Conservation (phyloP, 2,888 invertebrate genomes). For the Caenorhabditis afra region DNA sequence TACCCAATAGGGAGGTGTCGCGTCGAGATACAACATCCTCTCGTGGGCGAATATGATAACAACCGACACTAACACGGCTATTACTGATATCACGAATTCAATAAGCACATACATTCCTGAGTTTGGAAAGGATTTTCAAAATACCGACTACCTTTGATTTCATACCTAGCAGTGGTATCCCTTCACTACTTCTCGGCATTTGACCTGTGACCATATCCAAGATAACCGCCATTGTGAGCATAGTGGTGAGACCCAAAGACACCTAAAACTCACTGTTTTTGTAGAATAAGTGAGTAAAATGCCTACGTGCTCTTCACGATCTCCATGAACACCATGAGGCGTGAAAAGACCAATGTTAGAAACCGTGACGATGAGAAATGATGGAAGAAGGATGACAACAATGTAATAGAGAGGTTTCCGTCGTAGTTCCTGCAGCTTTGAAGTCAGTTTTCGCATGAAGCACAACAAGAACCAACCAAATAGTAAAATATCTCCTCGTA, state of each 20-base stretch:
- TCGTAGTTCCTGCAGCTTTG: slow-evolving; percentile 59
- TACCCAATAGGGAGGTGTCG: slow-evolving; percentile 65
- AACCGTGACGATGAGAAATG: slow-evolving; percentile 71
- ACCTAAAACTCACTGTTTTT: no score
- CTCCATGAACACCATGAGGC: slow-evolving; percentile 71
- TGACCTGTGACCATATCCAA: slow-evolving; percentile 72
- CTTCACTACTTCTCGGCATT: slow-evolving; percentile 72
- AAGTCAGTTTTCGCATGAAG: no score
- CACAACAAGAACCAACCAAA: no score
- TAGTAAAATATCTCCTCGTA: slow-evolving; percentile 73
- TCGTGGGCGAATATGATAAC: slow-evolving; percentile 71
- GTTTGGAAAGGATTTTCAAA: slow-evolving; percentile 8
- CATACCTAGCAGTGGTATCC: slow-evolving; percentile 68
- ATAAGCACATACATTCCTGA: slow-evolving; percentile 70
- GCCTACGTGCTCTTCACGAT: slow-evolving; percentile 73
- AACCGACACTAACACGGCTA: slow-evolving; percentile 69
- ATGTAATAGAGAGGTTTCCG: slow-evolving; percentile 73
- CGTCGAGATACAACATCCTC: slow-evolving; percentile 64
- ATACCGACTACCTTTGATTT: neutral
- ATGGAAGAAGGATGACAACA: slow-evolving; percentile 71
- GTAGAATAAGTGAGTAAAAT: no score
- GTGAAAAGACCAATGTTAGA: slow-evolving; percentile 73
- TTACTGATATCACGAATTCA: slow-evolving; percentile 69
- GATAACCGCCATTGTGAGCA: slow-evolving; percentile 74
- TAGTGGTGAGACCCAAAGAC: slow-evolving; percentile 70